Base-by-base conservation (phyloP, 1,140 invertebrate species). In the Bombus ignitus region DNA sequence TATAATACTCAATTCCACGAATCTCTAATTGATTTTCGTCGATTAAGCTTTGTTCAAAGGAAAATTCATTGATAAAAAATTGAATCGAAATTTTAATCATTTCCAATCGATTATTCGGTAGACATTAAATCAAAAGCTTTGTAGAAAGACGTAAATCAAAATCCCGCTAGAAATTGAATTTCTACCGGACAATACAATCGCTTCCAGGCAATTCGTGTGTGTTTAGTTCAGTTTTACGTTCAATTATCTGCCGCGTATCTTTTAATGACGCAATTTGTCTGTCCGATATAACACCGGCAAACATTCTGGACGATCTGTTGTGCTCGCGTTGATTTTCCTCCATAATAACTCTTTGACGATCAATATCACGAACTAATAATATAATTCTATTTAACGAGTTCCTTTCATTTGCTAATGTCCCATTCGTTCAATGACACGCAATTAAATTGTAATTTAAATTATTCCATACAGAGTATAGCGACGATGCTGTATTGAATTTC, bases 161-260 rank as follows among this genome's bases (percentile, higher is more conserved):
- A 75, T 84, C 32, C 9, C 8, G 9, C 18, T 25, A 37, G 59
- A 66, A 72, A 84, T 84, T 87, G 72, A 72, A 81, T 84, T 89
- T 44, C 76, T 32, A 10, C 66, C 2, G 44, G 10, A 35, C 70
- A 42, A 87, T 87, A 53, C 0, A 47, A 47, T 47, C 44, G 53
- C 83, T 32, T 62, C 28, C 12, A 57, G 77, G 28, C 65, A 59
- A 42, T 78, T 22, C 47, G 18, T 53, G 47, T 22, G 47, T 22
- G 66, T n/a, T 78, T 42, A 8, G 15, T 44, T 32, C 32, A 47
- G 28, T 37, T 37, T 57, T 59, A 59, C 12, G 35, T 37, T 57
- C 44, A 35, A 59, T 57, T 37, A 77, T 62, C 15, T 18, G 0
- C 44, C 25, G n/a, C 4, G 13, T 47, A 53, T 4, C 25, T 32